Evolutionary conservation across 2,888 invertebrate genomes (phyloP).

Genomic region (Agrotis clavis): DNA sequence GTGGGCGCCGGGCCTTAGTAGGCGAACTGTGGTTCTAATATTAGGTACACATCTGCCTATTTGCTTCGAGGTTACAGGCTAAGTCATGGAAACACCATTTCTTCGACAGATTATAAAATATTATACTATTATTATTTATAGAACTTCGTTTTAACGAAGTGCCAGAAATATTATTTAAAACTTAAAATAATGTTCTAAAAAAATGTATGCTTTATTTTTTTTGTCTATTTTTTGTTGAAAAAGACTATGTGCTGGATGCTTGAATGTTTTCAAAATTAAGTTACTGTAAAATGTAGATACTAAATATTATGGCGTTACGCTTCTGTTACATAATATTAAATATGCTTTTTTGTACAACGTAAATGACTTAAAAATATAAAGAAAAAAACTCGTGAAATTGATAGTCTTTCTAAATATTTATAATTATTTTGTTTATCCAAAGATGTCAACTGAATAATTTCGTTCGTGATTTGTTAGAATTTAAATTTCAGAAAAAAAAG

Average conservation of each 20-base stretch:
- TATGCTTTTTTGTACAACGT: background rate
- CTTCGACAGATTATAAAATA: conserved; percentile 5
- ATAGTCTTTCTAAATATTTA: conserved; percentile 3
- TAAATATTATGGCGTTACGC: background rate
- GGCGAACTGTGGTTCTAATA: background rate
- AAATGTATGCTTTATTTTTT: conserved; percentile 11
- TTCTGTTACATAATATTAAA: conserved; percentile 1
- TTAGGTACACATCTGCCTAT: background rate
- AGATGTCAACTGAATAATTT: conserved; percentile 5
- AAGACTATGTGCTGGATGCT: conserved; percentile 11
- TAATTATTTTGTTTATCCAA: conserved; percentile 16
- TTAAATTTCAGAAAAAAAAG: background rate
- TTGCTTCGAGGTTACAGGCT: background rate
- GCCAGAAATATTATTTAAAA: conserved; percentile 58
- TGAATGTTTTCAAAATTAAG: background rate
- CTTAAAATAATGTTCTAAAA: background rate
- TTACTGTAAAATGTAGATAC: background rate
- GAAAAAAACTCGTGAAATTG: conserved; percentile 1
- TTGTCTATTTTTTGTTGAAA: conserved; percentile 5
- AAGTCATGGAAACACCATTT: background rate
- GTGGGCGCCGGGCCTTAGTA: no score
- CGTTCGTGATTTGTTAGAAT: background rate
- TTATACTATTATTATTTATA: conserved; percentile 23
- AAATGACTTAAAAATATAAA: background rate
- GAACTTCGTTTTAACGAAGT: conserved; percentile 57